Evolutionary conservation across 2,113 vertebrate genomes (phyloP), one percentile per base, ranked within the genome.

Genomic region (Hepsetus odoe): DNA sequence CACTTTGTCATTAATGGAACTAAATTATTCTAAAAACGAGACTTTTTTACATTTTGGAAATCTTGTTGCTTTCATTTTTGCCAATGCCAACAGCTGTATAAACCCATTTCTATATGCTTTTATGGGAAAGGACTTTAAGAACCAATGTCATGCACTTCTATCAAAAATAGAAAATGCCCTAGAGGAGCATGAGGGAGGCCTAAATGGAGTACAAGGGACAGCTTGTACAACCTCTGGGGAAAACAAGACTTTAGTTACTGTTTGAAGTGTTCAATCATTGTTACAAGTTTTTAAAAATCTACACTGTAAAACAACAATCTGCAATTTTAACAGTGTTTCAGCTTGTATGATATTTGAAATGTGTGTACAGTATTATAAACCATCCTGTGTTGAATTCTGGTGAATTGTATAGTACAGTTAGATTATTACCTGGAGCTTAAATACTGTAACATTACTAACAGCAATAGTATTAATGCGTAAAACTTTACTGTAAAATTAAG

Each of bases 101-200:
- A 99, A 99, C 85, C 97, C 97, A 0, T 89, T 98, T 18, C 86
- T 98, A 35, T 98, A 99, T 0, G 95, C 98, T 62, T 97, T 98
- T 90, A 95, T 98, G 95, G 97, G 96, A 1, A 95, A 96, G 16
- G 96, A 98, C 86, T 96, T 98, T 76, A 96, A 92, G 88, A 86
- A 79, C 59, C 91, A 79, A 49, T 92, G 87, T 79, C 88, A 18
- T 53, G 87, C 89, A 8, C 5, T 93, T 72, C 62, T 92, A n/a
- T 90, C 90, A 26, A 92, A 90, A 79, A 92, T 94, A 81, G 91
- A 91, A 82, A 93, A 88, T 1, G 92, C 92, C 0, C 86, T 95
- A 53, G 87, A 49, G 1, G 87, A 53, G 1, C 86, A 55, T 1
- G 93, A 94, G 0, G 92, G 93, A 1, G 82, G 71, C 4, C 88